Percentiles rank a stretch among this genome's conserved stretches.
phyloP scores from a whole-genome alignment of 2,797 vertebrate species.

The Telmatherina bonti region DNA sequence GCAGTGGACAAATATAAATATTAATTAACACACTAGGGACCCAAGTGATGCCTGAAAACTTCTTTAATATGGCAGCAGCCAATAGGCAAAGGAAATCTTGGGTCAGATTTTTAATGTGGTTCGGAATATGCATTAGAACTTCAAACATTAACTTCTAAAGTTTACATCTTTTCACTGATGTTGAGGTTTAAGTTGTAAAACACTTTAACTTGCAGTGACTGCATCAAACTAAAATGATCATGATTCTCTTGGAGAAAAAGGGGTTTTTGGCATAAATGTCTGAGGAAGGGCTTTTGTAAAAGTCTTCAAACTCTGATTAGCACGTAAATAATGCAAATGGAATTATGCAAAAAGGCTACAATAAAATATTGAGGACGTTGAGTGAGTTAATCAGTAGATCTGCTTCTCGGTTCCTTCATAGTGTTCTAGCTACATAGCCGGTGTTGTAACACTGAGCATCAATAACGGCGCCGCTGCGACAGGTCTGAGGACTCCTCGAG shows the following conservation, averaged over 20 bases:
- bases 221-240: constrained; percentile 27
- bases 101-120: constrained; percentile 79
- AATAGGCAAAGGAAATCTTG: constrained; percentile 75
- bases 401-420: constrained; percentile 10
- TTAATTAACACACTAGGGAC: constrained; percentile 87
- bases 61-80: constrained; percentile 78
- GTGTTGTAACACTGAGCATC: constrained; percentile 37
- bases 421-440: constrained; percentile 1
- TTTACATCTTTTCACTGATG: constrained; percentile 67
- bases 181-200: constrained; percentile 59
- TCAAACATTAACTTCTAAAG: constrained; percentile 79
- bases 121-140: constrained; percentile 81
- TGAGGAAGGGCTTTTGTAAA: constrained; percentile 9
- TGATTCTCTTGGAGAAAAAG: constrained; percentile 36
- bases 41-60: constrained; percentile 71
- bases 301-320: constrained; percentile 27
- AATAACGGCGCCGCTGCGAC: constrained; percentile 56
- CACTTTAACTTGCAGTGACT: constrained; percentile 48
- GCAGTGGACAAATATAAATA: constrained; percentile 88
- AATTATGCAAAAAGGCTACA: constrained; percentile 6
- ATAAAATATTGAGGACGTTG: constrained; percentile 25
- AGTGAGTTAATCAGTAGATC: constrained; percentile 19
- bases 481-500: constrained; percentile 56
- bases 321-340: constrained; percentile 34
- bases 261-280: constrained; percentile 7